A percentile compares a stretch with the other conserved stretches of the same genome.
Conservation (phyloP, 2,888 invertebrate genomes). For the Anarsia innoxiella region DNA sequence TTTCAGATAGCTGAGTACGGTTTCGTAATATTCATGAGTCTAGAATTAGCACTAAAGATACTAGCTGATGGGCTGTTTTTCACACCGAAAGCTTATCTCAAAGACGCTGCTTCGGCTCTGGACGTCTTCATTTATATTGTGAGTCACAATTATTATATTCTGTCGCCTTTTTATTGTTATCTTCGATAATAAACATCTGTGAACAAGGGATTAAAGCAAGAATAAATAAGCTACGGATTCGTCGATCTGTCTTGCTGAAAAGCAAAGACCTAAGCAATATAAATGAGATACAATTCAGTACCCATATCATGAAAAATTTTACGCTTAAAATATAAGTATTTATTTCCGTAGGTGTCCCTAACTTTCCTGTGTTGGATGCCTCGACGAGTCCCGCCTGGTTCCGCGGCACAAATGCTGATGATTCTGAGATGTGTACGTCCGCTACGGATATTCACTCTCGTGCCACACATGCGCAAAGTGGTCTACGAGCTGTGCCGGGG, state of each 20-base stretch:
- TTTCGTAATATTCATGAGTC: conserved; percentile 98
- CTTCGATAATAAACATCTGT: too few relatives aligned
- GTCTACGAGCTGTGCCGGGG: conserved; percentile 98
- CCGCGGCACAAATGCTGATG: conserved; percentile 95
- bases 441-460: conserved; percentile 96
- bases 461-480: conserved; percentile 99
- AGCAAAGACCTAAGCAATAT: too few relatives aligned
- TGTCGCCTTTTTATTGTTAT: too few relatives aligned
- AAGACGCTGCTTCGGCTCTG: conserved; percentile 96
- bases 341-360: conserved; percentile 95
- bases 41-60: conserved; percentile 96
- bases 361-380: conserved; percentile 99
- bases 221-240: too few relatives aligned
- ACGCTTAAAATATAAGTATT: too few relatives aligned
- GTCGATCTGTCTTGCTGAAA: too few relatives aligned
- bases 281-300: too few relatives aligned
- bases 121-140: conserved; percentile 99
- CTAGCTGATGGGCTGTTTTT: conserved; percentile 98
- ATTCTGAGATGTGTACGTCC: conserved; percentile 97
- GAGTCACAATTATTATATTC: conserved; percentile 49
- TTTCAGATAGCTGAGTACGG: conserved; percentile 92
- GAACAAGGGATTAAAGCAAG: too few relatives aligned
- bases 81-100: conserved; percentile 98
- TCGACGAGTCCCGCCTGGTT: conserved; percentile 91
- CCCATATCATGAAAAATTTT: too few relatives aligned